Conservation (phyloP, 1,140 invertebrate species). For the Drosophila ohnishii region DNA sequence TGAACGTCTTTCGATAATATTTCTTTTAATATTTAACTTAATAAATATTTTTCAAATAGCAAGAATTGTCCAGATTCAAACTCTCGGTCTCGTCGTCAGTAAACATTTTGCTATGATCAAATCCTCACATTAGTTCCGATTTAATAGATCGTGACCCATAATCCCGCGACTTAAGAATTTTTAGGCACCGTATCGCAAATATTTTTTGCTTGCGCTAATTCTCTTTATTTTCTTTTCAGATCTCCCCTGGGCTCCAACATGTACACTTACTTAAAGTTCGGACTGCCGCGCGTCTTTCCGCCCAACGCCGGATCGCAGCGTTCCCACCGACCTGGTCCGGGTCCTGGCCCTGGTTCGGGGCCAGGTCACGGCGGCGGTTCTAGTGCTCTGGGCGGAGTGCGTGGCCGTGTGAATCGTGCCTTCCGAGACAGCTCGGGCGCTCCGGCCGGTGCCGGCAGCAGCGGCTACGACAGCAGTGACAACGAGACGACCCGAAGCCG, state of each 20-base stretch:
- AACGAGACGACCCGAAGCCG: constrained; percentile 87
- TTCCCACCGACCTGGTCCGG: constrained; percentile 83
- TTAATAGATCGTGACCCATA: too few species aligned
- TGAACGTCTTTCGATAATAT: neutral
- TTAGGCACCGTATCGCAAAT: too few species aligned
- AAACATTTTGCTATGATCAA: too few species aligned
- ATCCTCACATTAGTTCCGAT: too few species aligned
- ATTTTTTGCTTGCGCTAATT: too few species aligned
- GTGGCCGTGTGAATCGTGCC: constrained; percentile 77
- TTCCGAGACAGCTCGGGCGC: constrained; percentile 78
- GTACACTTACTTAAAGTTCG: constrained; percentile 96
- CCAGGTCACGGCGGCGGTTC: constrained; percentile 60
- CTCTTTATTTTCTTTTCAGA: constrained; percentile 76
- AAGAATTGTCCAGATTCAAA: too few species aligned
- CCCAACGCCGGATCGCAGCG: constrained; percentile 88
- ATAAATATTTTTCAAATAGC: too few species aligned
- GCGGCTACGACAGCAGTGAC: constrained; percentile 93
- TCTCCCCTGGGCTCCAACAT: constrained; percentile 93
- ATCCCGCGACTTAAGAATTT: too few species aligned
- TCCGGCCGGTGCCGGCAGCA: constrained; percentile 84
- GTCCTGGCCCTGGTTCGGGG: constrained; percentile 67
- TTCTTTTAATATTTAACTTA: too few species aligned
- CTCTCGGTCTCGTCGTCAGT: too few species aligned
- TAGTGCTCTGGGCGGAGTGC: constrained; percentile 79
- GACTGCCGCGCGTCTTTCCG: constrained; percentile 94